These are phyloP conservation scores for Bombus pyrosoma DNA, from an alignment of 1,140 invertebrate species.

Conservation along the genomic window DNA sequence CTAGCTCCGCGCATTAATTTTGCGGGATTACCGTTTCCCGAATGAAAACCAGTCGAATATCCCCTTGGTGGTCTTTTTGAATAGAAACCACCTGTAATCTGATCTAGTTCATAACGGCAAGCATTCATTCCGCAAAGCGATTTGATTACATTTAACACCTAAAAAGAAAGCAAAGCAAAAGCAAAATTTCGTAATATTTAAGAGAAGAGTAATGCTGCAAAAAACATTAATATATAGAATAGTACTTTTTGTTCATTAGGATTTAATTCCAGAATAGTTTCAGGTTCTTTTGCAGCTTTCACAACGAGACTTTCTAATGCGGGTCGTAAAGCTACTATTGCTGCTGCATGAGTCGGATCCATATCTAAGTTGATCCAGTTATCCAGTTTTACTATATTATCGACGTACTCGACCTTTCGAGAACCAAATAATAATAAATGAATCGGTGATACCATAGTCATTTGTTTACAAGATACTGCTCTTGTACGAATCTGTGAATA, in stretches of 20 bases:
- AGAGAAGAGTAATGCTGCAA: background rate
- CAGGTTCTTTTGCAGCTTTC: constrained; percentile 89
- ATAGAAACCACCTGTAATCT: constrained; percentile 77
- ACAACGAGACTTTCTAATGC: constrained; percentile 93
- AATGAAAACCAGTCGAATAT: constrained; percentile 60
- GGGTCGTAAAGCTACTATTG: constrained; percentile 93
- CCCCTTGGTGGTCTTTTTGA: constrained; percentile 80
- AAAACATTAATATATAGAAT: constrained; percentile 7
- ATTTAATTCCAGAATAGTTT: constrained; percentile 84
- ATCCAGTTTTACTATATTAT: constrained; percentile 90
- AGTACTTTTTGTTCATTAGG: constrained; percentile 83
- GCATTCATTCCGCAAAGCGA: constrained; percentile 88
- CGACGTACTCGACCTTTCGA: constrained; percentile 91
- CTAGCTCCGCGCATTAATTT: constrained; percentile 66
- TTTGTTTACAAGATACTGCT: constrained; percentile 98
- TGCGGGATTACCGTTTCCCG: constrained; percentile 22
- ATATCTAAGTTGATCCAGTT: constrained; percentile 97
- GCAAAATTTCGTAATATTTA: background rate
- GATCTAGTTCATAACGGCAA: constrained; percentile 87
- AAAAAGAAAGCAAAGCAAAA: constrained; percentile 51
- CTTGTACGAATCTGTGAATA: constrained; percentile 90
- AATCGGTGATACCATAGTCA: constrained; percentile 97
- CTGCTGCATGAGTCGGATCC: constrained; percentile 89
- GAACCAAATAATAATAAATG: constrained; percentile 96
- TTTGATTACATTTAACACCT: constrained; percentile 86